These are phyloP conservation scores for Hypotaenidia philippensis DNA, from an alignment of 2,797 vertebrate genomes.

Conservation along the genomic window DNA sequence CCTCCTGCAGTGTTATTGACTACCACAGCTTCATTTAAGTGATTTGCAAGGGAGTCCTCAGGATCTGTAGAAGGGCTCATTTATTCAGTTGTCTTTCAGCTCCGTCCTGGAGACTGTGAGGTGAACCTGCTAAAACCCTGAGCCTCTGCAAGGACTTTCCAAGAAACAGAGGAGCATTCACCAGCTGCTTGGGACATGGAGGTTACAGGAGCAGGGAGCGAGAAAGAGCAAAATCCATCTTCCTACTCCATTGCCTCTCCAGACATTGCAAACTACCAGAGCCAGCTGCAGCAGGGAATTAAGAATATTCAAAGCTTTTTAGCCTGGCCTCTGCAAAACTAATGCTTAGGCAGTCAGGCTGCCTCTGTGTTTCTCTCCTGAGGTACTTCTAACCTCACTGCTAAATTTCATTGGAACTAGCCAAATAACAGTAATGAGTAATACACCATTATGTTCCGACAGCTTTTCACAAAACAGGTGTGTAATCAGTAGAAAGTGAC, in stretches of 20 bases:
- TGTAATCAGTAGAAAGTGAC: background rate
- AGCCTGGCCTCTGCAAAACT: background rate
- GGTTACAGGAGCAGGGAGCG: fast-evolving
- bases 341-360: background rate
- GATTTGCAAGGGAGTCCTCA: background rate
- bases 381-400: background rate
- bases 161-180: background rate
- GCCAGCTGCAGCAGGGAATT: background rate
- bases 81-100: background rate
- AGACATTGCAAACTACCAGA: background rate
- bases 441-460: background rate
- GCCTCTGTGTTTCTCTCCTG: background rate
- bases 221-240: background rate
- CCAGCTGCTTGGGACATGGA: background rate
- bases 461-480: background rate
- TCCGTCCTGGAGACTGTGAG: background rate
- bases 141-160: background rate
- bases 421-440: background rate
- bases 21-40: background rate
- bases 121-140: background rate
- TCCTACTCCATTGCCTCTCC: background rate
- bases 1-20: background rate
- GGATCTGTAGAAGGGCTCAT: background rate
- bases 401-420: background rate
- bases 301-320: background rate